phyloP scores from a whole-genome alignment of 2,113 vertebrate species.

The Collichthys lucidus region DNA sequence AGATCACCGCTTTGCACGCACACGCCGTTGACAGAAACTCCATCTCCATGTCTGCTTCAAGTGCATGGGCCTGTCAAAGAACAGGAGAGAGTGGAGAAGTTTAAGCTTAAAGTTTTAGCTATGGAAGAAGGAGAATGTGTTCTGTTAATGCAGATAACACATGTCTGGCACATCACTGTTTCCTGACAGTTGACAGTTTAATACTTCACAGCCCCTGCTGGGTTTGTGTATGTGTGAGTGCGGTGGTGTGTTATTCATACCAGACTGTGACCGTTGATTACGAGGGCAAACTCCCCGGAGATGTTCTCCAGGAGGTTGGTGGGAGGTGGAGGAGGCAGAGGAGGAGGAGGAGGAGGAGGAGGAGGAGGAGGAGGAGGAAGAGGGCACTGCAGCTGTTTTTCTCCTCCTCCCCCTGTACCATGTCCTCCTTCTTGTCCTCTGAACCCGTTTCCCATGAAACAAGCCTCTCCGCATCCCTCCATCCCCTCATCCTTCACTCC shows the following conservation, averaged over 20 bases:
- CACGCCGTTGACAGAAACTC: slow-evolving; percentile 93
- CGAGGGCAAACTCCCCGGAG: slow-evolving; percentile 91
- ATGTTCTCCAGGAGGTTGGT: slow-evolving; percentile 89
- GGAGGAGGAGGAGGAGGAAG: slow-evolving; percentile 32
- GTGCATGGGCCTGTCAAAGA: slow-evolving; percentile 87
- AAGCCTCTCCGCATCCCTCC: slow-evolving; percentile 82
- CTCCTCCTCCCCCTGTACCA: slow-evolving; percentile 32
- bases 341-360: slow-evolving; percentile 40
- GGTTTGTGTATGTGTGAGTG: not conserved
- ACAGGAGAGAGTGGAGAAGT: not conserved
- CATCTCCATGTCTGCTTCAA: slow-evolving; percentile 95
- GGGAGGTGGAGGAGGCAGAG: slow-evolving; percentile 74
- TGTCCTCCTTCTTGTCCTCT: slow-evolving; percentile 64
- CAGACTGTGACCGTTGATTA: slow-evolving; percentile 95
- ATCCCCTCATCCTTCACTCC: slow-evolving; percentile 80
- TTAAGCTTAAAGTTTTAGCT: not conserved
- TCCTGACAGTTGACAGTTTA: slow-evolving; percentile 37
- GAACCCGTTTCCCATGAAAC: slow-evolving; percentile 84
- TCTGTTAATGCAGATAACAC: not conserved
- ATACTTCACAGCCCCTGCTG: not conserved
- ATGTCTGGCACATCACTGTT: not conserved
- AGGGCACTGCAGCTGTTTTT: slow-evolving; percentile 53
- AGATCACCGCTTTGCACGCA: slow-evolving; percentile 93
- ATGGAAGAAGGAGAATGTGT: not conserved
- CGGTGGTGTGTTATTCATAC: slow-evolving; percentile 76